A percentile compares a stretch with the other conserved stretches of the same genome.
Conservation (phyloP, 2,888 invertebrate species). For the Andrena camellia region DNA sequence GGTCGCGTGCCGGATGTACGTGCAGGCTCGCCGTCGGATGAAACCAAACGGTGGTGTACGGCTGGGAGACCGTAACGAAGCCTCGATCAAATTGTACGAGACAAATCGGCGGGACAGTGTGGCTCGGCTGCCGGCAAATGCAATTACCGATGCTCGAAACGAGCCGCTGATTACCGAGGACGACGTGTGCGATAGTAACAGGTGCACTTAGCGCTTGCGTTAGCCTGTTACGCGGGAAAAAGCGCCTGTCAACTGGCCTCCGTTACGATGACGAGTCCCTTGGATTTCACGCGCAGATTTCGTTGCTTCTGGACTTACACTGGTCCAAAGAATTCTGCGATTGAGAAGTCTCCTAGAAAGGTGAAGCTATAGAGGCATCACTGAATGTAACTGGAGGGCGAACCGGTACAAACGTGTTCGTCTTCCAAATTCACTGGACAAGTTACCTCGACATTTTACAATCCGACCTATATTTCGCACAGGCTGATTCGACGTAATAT, state of each 20-base stretch:
- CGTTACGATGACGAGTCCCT: too few relatives aligned
- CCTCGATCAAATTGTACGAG: constrained; percentile 59
- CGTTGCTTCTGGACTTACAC: not conserved
- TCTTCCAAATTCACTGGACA: not conserved
- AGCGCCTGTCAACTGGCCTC: not conserved
- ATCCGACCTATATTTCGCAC: not conserved
- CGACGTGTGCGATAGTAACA: constrained; percentile 9
- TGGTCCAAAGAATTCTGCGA: too few relatives aligned
- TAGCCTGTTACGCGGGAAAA: not conserved
- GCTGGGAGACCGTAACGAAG: constrained; percentile 45
- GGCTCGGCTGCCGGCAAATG: constrained; percentile 30
- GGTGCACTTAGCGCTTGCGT: not conserved
- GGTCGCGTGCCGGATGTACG: constrained; percentile 50
- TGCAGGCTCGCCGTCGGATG: constrained; percentile 15
- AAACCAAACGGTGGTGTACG: constrained; percentile 30
- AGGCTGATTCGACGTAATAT: not conserved
- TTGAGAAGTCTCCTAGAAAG: not conserved
- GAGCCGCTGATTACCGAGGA: constrained; percentile 33
- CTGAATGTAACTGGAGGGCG: too few relatives aligned
- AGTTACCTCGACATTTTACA: not conserved
- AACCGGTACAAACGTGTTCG: too few relatives aligned
- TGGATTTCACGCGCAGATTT: not conserved
- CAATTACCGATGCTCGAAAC: constrained; percentile 46
- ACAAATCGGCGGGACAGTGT: constrained; percentile 42
- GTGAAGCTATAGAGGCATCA: too few relatives aligned